Evolutionary conservation across 1,140 invertebrate species (phyloP).

Genomic region (Hestina assimilis): DNA sequence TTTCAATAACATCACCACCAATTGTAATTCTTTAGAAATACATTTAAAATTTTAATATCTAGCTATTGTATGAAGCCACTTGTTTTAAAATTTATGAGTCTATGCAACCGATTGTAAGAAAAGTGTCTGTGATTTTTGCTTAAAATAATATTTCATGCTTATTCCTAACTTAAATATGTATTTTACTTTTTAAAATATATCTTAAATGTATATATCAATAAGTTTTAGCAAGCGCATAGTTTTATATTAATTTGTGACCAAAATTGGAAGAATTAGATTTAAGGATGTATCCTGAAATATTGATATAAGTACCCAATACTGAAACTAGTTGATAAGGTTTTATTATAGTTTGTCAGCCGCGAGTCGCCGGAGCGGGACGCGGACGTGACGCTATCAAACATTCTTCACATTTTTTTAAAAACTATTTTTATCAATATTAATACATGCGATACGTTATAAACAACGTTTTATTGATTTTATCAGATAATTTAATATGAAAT

Average conservation of each 20-base stretch:
- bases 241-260: slow-evolving; percentile 61
- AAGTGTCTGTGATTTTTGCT: slow-evolving; percentile 76
- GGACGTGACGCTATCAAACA: too few species aligned
- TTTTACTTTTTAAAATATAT: slow-evolving; percentile 46
- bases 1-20: too few species aligned
- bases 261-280: slow-evolving; percentile 52
- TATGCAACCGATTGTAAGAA: slow-evolving; percentile 47
- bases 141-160: slow-evolving; percentile 69
- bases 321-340: slow-evolving; percentile 1
- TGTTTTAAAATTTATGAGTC: slow-evolving; percentile 24
- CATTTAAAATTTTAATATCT: slow-evolving; percentile 2
- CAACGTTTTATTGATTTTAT: too few species aligned
- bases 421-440: too few species aligned
- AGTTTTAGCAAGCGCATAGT: slow-evolving; percentile 49
- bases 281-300: slow-evolving; percentile 31
- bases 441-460: too few species aligned
- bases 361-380: too few species aligned
- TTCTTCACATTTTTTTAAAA: too few species aligned
- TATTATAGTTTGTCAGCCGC: background rate
- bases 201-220: slow-evolving; percentile 66
- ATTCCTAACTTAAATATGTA: slow-evolving; percentile 62
- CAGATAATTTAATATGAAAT: too few species aligned
- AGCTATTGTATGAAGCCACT: slow-evolving; percentile 9
- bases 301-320: slow-evolving; percentile 29
- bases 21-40: slow-evolving; percentile 5